Evolutionary conservation across 2,888 invertebrate species (phyloP), one percentile per base, ranked within the genome.

Genomic region (Hybos culiciformis): DNA sequence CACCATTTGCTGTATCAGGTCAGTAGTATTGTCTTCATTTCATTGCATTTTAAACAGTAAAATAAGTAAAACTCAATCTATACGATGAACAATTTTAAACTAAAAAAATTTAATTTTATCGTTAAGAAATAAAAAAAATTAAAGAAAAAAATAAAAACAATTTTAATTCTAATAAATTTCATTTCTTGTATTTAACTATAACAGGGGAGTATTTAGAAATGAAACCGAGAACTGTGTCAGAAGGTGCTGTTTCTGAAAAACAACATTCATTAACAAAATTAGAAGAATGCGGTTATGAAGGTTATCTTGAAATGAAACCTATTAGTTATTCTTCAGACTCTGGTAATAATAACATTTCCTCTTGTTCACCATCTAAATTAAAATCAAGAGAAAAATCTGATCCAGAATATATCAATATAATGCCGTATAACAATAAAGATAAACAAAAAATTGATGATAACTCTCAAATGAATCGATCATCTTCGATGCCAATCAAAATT

Each of bases 281-380:
- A 57, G 34, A 56, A 58, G 39, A 66, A 61, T 37, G 64, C 70
- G 2, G 68, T n/a, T n/a, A 69, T 3, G 77, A 77, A 36, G 78
- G 77, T 23, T 79, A 79, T 56, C 75, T 79, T 29, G 78, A 78
- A 55, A 80, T 80, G 79, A 70, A n/a, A n/a, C n/a, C n/a, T n/a
- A n/a, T n/a, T n/a, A n/a, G n/a, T n/a, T n/a, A n/a, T n/a, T n/a
- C n/a, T n/a, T n/a, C n/a, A n/a, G 45, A 45, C 14, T n/a, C 32
- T 21, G 5, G 14, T 7, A 43, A 44, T 18, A 15, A 36, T n/a
- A 15, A 34, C 9, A 36, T 26, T 12, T 45, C 43, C 24, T 39
- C 46, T 20, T 40, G 42, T 9, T 33, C 46, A 3, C 19, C 44
- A 7, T 31, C 36, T 14, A 24, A 34, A 33, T 26, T 29, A 9